These are phyloP conservation scores for Entomobrya multifasciata DNA, from an alignment of 2,888 invertebrate species.

Conservation along the genomic window DNA sequence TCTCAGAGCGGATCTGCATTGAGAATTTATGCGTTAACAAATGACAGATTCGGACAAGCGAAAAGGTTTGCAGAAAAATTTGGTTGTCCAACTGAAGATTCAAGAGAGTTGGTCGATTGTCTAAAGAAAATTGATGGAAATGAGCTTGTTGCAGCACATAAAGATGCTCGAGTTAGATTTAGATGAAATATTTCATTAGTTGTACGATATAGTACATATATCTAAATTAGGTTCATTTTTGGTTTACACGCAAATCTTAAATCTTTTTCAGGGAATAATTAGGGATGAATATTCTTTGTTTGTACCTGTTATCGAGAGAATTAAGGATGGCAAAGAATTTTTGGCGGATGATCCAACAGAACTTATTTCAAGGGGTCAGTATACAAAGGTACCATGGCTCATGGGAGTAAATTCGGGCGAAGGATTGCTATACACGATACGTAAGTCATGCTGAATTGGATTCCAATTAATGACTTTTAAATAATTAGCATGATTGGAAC, in stretches of 20 bases:
- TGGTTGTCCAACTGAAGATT: slow-evolving; percentile 40
- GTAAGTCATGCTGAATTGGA: slow-evolving; percentile 42
- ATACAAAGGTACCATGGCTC: slow-evolving; percentile 53
- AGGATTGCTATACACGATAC: slow-evolving; percentile 57
- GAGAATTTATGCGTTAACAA: slow-evolving; percentile 50
- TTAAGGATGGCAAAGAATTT: slow-evolving; percentile 66
- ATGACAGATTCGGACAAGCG: slow-evolving; percentile 57
- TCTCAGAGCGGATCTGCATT: slow-evolving; percentile 59
- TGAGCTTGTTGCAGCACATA: slow-evolving; percentile 53
- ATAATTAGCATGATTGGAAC: too few relatives aligned
- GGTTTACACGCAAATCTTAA: too few relatives aligned
- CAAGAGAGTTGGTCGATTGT: slow-evolving; percentile 36
- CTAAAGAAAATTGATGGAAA: slow-evolving; percentile 54
- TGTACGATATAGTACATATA: too few relatives aligned
- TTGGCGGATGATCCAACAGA: slow-evolving; percentile 56
- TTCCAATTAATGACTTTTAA: too few relatives aligned
- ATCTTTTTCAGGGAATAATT: slow-evolving; percentile 54
- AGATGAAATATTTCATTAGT: neutral
- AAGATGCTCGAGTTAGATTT: slow-evolving; percentile 46
- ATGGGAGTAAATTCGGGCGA: slow-evolving; percentile 61
- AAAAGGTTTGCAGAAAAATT: slow-evolving; percentile 52
- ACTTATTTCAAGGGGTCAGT: slow-evolving; percentile 47
- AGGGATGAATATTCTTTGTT: slow-evolving; percentile 57
- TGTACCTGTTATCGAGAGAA: slow-evolving; percentile 59
- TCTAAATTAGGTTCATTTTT: too few relatives aligned